Evolutionary conservation across 2,888 invertebrate species (phyloP).

Genomic region (Antitype chi): DNA sequence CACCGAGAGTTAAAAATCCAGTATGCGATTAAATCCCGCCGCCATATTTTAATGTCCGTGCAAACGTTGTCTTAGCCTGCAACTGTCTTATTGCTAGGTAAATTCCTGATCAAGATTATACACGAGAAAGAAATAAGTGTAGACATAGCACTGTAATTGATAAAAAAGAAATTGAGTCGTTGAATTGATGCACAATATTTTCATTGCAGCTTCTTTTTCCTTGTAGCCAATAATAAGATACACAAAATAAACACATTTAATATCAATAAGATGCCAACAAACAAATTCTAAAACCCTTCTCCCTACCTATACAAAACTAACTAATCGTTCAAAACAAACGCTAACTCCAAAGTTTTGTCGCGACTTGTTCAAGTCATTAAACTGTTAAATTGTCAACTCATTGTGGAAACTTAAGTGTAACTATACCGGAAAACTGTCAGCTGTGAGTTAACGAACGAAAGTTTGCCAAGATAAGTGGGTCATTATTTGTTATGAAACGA

Average conservation of each 20-base stretch:
- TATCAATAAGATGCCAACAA: not conserved
- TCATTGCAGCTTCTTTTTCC: not conserved
- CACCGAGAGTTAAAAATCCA: too few species aligned
- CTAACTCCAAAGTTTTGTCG: constrained; percentile 58
- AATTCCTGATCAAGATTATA: too few species aligned
- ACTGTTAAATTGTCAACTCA: constrained; percentile 70
- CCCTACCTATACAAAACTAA: constrained; percentile 40
- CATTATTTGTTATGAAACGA: constrained; percentile 63
- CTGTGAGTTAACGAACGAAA: constrained; percentile 65
- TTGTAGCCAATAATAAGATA: not conserved
- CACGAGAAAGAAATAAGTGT: not conserved
- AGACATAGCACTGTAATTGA: not conserved
- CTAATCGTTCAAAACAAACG: constrained; percentile 57
- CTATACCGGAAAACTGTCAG: constrained; percentile 64
- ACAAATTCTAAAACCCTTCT: not conserved
- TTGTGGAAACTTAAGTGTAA: constrained; percentile 64
- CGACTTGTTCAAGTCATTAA: constrained; percentile 67
- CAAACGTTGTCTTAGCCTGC: not conserved
- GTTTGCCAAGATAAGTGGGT: constrained; percentile 68
- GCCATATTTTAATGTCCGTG: too few species aligned
- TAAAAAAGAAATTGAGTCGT: too few species aligned
- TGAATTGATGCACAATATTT: too few species aligned
- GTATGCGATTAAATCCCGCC: too few species aligned
- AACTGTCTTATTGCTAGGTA: not conserved
- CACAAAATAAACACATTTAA: not conserved